These are phyloP conservation scores for Lota lota DNA, from an alignment of 2,113 vertebrate species.

Conservation along the genomic window DNA sequence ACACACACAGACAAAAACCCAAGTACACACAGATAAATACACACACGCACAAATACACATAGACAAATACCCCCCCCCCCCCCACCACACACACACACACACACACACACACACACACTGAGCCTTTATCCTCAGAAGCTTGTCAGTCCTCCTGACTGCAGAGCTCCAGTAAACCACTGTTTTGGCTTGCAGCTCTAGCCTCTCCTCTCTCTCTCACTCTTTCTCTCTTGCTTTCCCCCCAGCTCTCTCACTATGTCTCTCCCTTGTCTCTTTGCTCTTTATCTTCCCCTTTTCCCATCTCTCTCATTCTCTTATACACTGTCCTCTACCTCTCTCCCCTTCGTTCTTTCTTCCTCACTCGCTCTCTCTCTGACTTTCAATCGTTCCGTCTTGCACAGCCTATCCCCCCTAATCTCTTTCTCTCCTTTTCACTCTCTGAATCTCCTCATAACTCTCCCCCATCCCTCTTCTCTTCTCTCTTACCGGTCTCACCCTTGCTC, in stretches of 20 bases:
- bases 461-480: no score
- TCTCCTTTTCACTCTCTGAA: no score
- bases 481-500: no score
- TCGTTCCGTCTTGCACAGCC: no score
- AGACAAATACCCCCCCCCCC: no score
- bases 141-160: slow-evolving; percentile 38
- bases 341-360: neutral
- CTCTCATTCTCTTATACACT: neutral
- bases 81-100: neutral
- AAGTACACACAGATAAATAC: slow-evolving; percentile 12
- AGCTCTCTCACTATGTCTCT: no score
- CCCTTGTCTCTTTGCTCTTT: no score
- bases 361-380: no score
- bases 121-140: slow-evolving; percentile 19
- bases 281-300: neutral
- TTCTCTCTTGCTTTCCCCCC: neutral
- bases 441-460: no score
- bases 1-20: no score
- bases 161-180: slow-evolving; percentile 8
- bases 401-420: no score
- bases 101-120: neutral
- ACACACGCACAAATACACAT: neutral
- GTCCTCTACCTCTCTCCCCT: neutral
- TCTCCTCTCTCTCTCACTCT: neutral
- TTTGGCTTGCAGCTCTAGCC: slow-evolving; percentile 26